Evolutionary conservation across 1,140 invertebrate species (phyloP).

Genomic region (Pararge aegeria): DNA sequence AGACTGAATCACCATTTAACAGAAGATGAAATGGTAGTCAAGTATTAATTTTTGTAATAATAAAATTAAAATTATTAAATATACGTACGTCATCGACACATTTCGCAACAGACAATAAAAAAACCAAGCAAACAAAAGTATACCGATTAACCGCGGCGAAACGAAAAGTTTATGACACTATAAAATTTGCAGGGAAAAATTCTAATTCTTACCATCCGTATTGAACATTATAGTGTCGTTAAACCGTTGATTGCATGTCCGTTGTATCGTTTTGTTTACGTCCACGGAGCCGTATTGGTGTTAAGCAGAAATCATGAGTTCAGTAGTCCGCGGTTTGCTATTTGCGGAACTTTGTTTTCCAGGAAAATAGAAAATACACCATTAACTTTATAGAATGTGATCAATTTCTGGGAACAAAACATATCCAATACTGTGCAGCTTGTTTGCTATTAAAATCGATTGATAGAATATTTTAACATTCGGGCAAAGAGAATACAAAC

Average conservation of each 20-base stretch:
- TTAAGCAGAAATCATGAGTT: background rate
- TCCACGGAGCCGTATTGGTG: background rate
- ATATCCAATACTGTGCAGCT: too few relatives aligned
- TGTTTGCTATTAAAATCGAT: too few relatives aligned
- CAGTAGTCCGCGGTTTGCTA: background rate
- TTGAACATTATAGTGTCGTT: background rate
- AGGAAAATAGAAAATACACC: background rate
- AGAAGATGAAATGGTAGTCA: background rate
- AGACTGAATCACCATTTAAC: background rate
- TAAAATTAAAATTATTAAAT: background rate
- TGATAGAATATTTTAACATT: too few relatives aligned
- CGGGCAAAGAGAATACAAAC: too few relatives aligned
- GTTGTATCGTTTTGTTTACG: background rate
- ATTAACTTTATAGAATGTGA: background rate
- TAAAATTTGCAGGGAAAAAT: background rate
- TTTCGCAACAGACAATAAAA: too few relatives aligned
- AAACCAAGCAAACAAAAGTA: too few relatives aligned
- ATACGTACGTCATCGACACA: too few relatives aligned
- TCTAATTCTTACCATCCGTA: background rate
- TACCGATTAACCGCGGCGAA: too few relatives aligned
- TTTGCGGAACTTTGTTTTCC: background rate
- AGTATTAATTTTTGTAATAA: background rate
- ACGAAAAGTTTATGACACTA: background rate
- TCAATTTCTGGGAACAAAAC: too few relatives aligned
- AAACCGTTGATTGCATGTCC: background rate